phyloP scores from a whole-genome alignment of 2,113 vertebrate genomes.

The Aphyosemion australe region DNA sequence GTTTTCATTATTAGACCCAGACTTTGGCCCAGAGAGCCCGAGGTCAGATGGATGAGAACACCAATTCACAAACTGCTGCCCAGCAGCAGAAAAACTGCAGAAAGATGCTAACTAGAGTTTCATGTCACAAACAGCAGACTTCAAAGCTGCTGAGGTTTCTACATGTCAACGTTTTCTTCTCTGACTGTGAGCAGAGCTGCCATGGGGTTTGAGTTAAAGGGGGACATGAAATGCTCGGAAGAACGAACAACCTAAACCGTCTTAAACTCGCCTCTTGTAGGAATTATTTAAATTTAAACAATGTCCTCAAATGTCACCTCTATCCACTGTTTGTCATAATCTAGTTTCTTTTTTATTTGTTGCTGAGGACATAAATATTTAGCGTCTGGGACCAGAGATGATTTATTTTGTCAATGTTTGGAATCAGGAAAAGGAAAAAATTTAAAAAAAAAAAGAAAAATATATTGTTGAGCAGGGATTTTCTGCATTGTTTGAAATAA shows the following conservation, averaged over 20 bases:
- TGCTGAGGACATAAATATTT: neutral
- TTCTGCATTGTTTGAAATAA: conserved; percentile 45
- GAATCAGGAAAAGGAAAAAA: conserved; percentile 10
- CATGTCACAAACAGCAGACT: conserved; percentile 27
- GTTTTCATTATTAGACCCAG: conserved; percentile 88
- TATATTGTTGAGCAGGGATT: conserved; percentile 25
- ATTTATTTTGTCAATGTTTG: conserved; percentile 5
- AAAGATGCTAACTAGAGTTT: conserved; percentile 12
- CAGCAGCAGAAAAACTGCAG: neutral
- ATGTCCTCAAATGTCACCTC: neutral
- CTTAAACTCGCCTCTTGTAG: no score
- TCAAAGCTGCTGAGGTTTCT: conserved; percentile 31
- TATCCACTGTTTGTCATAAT: no score
- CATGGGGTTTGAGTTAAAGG: conserved; percentile 86
- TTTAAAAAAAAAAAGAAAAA: neutral
- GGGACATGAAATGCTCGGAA: conserved; percentile 88
- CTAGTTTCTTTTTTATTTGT: neutral
- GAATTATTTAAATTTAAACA: no score
- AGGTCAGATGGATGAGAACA: conserved; percentile 75
- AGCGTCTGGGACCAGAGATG: neutral
- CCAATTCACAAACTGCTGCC: neutral
- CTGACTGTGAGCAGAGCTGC: conserved; percentile 87
- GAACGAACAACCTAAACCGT: conserved; percentile 81
- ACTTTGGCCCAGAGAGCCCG: conserved; percentile 90
- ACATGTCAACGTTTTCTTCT: conserved; percentile 77